Percentiles rank a stretch among this genome's conserved stretches.
These are phyloP conservation scores for Euphonia xanthogaster DNA, from an alignment of 2,797 vertebrate genomes.

Conservation along the genomic window DNA sequence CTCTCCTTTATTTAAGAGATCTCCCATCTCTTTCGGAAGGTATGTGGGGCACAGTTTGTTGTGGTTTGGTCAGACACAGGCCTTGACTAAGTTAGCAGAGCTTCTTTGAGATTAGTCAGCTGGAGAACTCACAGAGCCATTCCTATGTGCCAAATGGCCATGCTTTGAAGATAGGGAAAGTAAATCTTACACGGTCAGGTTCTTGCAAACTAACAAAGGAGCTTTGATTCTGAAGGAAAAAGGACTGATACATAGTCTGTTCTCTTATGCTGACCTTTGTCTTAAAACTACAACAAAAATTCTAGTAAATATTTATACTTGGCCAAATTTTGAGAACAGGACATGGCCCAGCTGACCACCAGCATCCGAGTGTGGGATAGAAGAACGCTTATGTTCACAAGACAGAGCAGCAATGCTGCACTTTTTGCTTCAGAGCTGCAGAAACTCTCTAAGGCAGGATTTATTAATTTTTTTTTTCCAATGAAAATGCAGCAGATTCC, in stretches of 20 bases:
- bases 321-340: background rate
- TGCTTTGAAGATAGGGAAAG: conserved; percentile 40
- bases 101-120: conserved; percentile 29
- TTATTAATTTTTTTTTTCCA: background rate
- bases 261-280: background rate
- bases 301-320: background rate
- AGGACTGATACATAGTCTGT: background rate
- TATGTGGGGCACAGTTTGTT: background rate
- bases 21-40: background rate
- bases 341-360: background rate
- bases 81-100: background rate
- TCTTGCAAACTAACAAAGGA: background rate
- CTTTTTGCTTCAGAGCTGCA: background rate
- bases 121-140: background rate
- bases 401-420: background rate
- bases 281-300: background rate
- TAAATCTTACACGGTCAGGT: background rate
- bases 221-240: background rate
- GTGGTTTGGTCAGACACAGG: background rate
- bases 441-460: background rate
- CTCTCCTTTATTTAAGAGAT: background rate
- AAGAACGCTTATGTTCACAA: background rate
- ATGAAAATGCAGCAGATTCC: background rate
- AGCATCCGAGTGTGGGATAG: background rate
- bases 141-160: conserved; percentile 5